Conservation (phyloP, 2,113 vertebrate genomes). For the Brevimyrus niger region DNA sequence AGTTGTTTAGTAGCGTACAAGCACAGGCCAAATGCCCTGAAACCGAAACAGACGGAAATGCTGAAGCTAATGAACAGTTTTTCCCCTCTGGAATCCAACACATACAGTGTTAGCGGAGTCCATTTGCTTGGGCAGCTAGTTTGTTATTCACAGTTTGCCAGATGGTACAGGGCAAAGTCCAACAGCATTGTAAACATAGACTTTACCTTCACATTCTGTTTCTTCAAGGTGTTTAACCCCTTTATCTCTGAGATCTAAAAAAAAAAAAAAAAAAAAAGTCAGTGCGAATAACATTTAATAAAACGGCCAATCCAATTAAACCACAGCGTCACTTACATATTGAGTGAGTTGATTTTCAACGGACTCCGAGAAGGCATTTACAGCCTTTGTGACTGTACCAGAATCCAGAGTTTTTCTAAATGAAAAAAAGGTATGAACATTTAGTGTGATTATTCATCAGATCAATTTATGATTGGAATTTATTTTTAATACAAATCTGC, state of each 20-base stretch:
- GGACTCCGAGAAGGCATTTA: constrained; percentile 56
- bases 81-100: not conserved
- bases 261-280: constrained; percentile 14
- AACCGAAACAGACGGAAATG: not conserved
- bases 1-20: not conserved
- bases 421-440: constrained; percentile 9
- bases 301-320: not conserved
- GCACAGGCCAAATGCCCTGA: not conserved
- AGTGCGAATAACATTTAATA: not conserved
- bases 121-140: not conserved
- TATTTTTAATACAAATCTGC: not conserved
- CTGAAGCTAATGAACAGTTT: not conserved
- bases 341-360: constrained; percentile 67
- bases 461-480: not conserved
- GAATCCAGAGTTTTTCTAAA: constrained; percentile 64
- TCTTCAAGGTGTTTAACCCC: constrained; percentile 59
- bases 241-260: constrained; percentile 54
- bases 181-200: not conserved
- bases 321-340: constrained; percentile 57
- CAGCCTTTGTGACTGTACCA: constrained; percentile 45
- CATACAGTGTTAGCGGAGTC: not conserved
- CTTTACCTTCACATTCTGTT: constrained; percentile 73
- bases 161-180: not conserved
- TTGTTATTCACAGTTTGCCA: not conserved
- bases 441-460: not conserved